Evolutionary conservation across 35 echinoderm and acorn worm genomes (phyloP).

Genomic region (Apostichopus californicus): DNA sequence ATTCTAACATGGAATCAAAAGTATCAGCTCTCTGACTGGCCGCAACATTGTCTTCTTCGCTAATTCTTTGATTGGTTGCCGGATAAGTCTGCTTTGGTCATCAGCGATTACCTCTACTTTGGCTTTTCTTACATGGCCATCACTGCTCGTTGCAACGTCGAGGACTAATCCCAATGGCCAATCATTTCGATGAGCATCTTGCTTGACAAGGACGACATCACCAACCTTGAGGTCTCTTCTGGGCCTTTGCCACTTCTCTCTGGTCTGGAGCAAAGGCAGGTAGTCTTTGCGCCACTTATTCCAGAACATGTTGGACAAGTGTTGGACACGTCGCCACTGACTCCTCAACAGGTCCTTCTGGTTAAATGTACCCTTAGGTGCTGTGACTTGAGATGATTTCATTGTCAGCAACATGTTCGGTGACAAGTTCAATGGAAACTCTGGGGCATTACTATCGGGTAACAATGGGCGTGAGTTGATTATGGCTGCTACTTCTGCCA

Average conservation of each 20-base stretch:
- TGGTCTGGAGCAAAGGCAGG: constrained; percentile 46
- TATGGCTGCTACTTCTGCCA: constrained; percentile 61
- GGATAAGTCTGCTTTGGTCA: neutral
- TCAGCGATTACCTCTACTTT: constrained; percentile 27
- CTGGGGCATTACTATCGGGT: constrained; percentile 43
- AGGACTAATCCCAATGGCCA: constrained; percentile 56
- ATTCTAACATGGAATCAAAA: neutral
- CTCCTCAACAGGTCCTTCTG: constrained; percentile 50
- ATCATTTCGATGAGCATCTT: constrained; percentile 26
- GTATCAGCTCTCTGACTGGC: constrained; percentile 54
- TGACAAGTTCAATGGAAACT: constrained; percentile 59
- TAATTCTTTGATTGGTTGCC: neutral
- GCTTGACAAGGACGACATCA: constrained; percentile 48
- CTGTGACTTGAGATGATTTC: constrained; percentile 55
- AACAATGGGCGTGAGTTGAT: constrained; percentile 58
- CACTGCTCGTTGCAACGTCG: constrained; percentile 4
- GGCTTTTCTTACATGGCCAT: constrained; percentile 56
- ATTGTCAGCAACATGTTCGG: constrained; percentile 67
- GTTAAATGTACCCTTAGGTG: constrained; percentile 56
- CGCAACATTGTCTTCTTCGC: constrained; percentile 59
- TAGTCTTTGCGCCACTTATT: constrained; percentile 59
- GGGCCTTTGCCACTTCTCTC: constrained; percentile 55
- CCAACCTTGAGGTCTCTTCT: neutral
- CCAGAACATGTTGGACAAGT: constrained; percentile 65
- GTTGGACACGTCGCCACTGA: constrained; percentile 64